These are phyloP conservation scores for Craterocephalus amniculus DNA, from an alignment of 2,797 vertebrate genomes.

Conservation along the genomic window DNA sequence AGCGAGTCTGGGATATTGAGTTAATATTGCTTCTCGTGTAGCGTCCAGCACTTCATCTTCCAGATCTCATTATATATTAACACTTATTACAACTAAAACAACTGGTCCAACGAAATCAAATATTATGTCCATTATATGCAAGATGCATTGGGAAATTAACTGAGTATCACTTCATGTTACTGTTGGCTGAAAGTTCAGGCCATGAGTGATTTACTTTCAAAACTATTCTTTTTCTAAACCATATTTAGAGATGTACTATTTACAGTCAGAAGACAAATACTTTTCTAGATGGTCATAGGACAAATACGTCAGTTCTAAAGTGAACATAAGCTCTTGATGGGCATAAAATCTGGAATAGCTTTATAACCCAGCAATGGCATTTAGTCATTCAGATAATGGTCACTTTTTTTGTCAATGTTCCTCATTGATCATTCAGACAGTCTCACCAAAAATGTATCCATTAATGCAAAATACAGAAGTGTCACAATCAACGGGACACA, in stretches of 20 bases:
- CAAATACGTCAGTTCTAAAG: neutral
- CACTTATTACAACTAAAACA: constrained; percentile 45
- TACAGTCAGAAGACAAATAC: neutral
- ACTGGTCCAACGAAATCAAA: constrained; percentile 56
- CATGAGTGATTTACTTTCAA: neutral
- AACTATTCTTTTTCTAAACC: neutral
- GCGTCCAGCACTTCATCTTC: constrained; percentile 32
- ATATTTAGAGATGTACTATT: neutral
- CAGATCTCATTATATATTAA: constrained; percentile 45
- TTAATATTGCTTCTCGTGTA: constrained; percentile 49
- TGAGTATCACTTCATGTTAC: neutral
- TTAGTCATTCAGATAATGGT: neutral
- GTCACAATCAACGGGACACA: too few species aligned
- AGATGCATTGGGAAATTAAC: constrained; percentile 53
- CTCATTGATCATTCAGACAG: neutral
- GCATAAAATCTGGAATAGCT: neutral
- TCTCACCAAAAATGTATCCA: neutral
- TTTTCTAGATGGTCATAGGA: neutral
- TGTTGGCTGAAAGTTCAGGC: neutral
- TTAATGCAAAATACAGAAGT: neutral
- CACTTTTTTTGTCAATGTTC: neutral
- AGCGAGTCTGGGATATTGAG: constrained; percentile 44
- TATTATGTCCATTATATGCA: constrained; percentile 42
- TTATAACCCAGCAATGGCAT: neutral
- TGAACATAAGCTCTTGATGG: too few species aligned